Percentiles rank a stretch among this genome's conserved stretches.
Evolutionary conservation across 1,140 invertebrate genomes (phyloP).

Genomic region (Listronotus bonariensis): DNA sequence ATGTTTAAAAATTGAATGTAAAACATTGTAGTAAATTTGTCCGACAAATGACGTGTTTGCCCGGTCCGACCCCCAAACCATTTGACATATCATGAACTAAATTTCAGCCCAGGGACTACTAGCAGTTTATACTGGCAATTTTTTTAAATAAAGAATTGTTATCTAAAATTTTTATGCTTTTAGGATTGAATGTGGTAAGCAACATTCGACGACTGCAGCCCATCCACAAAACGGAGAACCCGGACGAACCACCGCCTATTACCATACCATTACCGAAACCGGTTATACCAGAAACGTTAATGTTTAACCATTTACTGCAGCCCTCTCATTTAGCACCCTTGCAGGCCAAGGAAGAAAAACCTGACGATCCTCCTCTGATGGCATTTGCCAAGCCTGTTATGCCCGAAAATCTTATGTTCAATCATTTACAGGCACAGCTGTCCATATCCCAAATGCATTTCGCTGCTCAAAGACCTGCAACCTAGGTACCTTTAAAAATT

Average conservation of each 20-base stretch:
- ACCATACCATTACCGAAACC: slow-evolving; percentile 50
- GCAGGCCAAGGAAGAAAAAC: slow-evolving; percentile 20
- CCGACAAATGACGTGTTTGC: too few relatives aligned
- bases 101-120: too few relatives aligned
- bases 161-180: too few relatives aligned
- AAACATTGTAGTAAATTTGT: too few relatives aligned
- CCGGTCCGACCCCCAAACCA: too few relatives aligned
- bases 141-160: too few relatives aligned
- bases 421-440: slow-evolving; percentile 39
- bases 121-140: too few relatives aligned
- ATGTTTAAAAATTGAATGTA: too few relatives aligned
- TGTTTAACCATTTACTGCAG: slow-evolving; percentile 37
- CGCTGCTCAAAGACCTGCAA: slow-evolving; percentile 21
- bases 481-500: slow-evolving; percentile 6
- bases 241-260: slow-evolving; percentile 47
- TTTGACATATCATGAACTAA: too few relatives aligned
- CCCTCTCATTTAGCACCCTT: slow-evolving; percentile 16
- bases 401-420: slow-evolving; percentile 29
- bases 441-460: slow-evolving; percentile 38
- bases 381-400: slow-evolving; percentile 24
- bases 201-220: slow-evolving; percentile 51
- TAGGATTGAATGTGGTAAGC: slow-evolving; percentile 52
- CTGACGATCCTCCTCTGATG: slow-evolving; percentile 2
- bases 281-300: slow-evolving; percentile 42
- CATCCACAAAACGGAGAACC: slow-evolving; percentile 45